Conservation (phyloP, 2,888 invertebrate genomes). For the Oasisia sp. region DNA sequence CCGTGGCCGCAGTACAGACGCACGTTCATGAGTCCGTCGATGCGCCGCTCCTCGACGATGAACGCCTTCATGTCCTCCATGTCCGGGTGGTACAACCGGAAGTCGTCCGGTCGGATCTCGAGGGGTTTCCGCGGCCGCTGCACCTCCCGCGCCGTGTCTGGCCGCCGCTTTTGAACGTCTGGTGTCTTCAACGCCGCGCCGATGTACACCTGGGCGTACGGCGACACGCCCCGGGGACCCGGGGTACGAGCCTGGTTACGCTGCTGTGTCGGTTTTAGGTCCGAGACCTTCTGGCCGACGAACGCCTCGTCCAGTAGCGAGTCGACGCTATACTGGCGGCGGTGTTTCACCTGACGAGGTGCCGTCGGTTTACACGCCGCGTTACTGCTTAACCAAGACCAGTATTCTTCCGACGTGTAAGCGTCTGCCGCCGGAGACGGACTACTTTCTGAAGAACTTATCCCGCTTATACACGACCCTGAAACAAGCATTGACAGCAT, state of each 20-base stretch:
- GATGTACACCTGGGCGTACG: background rate
- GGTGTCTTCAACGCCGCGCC: background rate
- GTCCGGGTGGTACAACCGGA: slow-evolving; percentile 55
- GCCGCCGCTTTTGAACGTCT: background rate
- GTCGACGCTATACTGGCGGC: background rate
- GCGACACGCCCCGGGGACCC: background rate
- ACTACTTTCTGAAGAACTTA: slow-evolving; percentile 11
- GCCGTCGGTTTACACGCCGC: background rate
- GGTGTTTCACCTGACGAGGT: background rate
- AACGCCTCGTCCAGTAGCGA: background rate
- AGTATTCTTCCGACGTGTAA: slow-evolving; percentile 6
- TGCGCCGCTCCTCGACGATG: slow-evolving; percentile 40
- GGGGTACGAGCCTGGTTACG: background rate
- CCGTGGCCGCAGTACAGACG: slow-evolving; percentile 68
- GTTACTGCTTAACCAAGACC: background rate
- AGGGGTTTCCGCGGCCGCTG: slow-evolving; percentile 61
- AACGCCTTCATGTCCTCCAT: slow-evolving; percentile 51
- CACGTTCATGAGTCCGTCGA: slow-evolving; percentile 60
- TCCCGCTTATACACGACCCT: slow-evolving; percentile 10
- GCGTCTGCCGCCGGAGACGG: background rate
- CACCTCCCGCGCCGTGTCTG: slow-evolving; percentile 36
- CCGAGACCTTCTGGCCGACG: background rate
- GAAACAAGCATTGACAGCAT: background rate
- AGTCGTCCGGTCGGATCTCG: slow-evolving; percentile 63
- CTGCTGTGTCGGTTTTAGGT: background rate